Evolutionary conservation across 2,797 vertebrate genomes (phyloP).

Genomic region (Rhinogobio ventralis): DNA sequence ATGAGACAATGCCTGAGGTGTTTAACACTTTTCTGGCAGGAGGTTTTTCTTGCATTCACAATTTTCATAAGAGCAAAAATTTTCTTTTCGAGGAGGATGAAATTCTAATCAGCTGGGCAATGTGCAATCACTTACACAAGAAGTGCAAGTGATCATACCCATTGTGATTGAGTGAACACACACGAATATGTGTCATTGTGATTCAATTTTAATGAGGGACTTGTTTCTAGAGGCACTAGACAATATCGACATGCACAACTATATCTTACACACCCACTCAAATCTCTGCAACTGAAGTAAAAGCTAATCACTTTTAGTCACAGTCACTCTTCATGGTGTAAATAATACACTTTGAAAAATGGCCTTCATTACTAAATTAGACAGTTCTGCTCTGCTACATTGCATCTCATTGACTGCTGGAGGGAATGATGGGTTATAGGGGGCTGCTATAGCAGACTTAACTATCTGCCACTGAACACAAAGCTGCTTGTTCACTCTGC

Average conservation of each 20-base stretch:
- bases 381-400: constrained; percentile 34
- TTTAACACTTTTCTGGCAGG: neutral
- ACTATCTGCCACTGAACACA: neutral
- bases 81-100: neutral
- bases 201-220: neutral
- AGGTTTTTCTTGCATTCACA: neutral
- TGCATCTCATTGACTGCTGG: constrained; percentile 35
- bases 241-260: neutral
- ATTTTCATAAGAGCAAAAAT: constrained; percentile 7
- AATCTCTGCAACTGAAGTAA: neutral
- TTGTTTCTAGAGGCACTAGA: constrained; percentile 4
- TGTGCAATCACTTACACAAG: constrained; percentile 8
- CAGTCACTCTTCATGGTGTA: constrained; percentile 33
- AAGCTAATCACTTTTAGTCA: neutral
- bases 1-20: neutral
- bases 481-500: neutral
- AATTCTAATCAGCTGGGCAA: constrained; percentile 1
- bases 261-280: neutral
- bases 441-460: constrained; percentile 12
- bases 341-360: constrained; percentile 50
- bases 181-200: constrained; percentile 17
- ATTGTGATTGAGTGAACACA: neutral
- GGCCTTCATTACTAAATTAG: constrained; percentile 31
- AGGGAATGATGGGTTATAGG: constrained; percentile 18
- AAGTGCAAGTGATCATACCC: neutral